Conservation (phyloP, 2,888 invertebrate genomes). For the Conistra vaccinii region DNA sequence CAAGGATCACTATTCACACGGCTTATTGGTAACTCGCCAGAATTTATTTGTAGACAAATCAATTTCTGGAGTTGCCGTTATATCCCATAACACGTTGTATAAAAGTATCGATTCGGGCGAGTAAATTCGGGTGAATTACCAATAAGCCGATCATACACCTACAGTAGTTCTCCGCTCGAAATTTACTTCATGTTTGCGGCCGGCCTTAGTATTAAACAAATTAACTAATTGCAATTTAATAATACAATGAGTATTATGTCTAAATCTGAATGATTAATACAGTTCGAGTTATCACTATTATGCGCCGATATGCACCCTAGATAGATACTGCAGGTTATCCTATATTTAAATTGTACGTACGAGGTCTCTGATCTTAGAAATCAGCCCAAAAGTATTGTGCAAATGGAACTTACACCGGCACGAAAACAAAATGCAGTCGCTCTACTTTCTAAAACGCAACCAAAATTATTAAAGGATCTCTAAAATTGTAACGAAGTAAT, state of each 20-base stretch:
- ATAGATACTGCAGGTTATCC: neutral
- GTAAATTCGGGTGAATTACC: no score
- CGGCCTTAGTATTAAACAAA: neutral
- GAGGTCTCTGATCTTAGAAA: conserved; percentile 15
- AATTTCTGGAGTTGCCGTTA: no score
- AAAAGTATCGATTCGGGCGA: no score
- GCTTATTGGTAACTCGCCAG: no score
- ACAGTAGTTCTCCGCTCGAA: no score
- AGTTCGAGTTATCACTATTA: neutral
- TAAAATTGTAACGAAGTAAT: conserved; percentile 58
- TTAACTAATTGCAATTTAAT: conserved; percentile 1
- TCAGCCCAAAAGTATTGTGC: conserved; percentile 11
- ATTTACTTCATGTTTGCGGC: no score
- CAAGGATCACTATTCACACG: no score
- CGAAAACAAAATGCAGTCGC: conserved; percentile 7
- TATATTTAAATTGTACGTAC: neutral
- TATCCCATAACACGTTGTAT: no score
- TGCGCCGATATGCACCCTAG: neutral
- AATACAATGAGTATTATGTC: conserved; percentile 13
- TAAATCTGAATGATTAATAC: neutral
- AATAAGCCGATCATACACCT: no score
- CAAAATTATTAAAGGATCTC: conserved; percentile 50
- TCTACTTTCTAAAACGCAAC: conserved; percentile 51
- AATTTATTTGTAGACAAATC: no score
- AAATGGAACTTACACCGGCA: conserved; percentile 12